Percentiles rank a stretch among this genome's conserved stretches.
Conservation (phyloP, 2,797 vertebrate species). For the Peromyscus nudipes region DNA sequence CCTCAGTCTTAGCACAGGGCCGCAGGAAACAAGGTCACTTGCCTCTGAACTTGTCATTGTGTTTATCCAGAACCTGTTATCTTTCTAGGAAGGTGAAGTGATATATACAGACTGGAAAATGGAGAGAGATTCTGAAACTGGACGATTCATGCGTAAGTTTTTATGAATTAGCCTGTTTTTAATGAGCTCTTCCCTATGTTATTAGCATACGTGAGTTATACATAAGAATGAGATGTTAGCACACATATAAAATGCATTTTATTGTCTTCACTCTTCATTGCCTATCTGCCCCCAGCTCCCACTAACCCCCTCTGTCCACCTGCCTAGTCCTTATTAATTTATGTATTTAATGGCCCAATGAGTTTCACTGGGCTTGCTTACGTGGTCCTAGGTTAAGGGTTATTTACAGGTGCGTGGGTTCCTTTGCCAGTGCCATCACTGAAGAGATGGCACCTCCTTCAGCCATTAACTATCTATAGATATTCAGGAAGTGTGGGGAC, state of each 20-base stretch:
- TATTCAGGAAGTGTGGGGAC: not conserved
- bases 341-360: not conserved
- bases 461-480: not conserved
- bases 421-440: not conserved
- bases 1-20: not conserved
- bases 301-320: no score
- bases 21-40: not conserved
- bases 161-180: not conserved
- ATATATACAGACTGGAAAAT: constrained; percentile 94
- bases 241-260: not conserved
- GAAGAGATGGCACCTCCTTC: not conserved
- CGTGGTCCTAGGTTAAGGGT: not conserved
- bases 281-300: no score
- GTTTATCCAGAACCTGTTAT: constrained; percentile 73
- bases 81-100: constrained; percentile 94
- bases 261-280: not conserved
- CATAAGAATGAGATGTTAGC: not conserved
- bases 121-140: constrained; percentile 90
- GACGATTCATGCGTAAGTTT: constrained; percentile 91
- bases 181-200: not conserved
- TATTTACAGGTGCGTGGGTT: not conserved
- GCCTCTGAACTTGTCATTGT: not conserved
- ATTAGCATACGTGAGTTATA: not conserved
- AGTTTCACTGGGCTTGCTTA: not conserved
- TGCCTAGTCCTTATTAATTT: no score